Conservation (phyloP, 2,113 vertebrate species). For the Atractosteus spatula region DNA sequence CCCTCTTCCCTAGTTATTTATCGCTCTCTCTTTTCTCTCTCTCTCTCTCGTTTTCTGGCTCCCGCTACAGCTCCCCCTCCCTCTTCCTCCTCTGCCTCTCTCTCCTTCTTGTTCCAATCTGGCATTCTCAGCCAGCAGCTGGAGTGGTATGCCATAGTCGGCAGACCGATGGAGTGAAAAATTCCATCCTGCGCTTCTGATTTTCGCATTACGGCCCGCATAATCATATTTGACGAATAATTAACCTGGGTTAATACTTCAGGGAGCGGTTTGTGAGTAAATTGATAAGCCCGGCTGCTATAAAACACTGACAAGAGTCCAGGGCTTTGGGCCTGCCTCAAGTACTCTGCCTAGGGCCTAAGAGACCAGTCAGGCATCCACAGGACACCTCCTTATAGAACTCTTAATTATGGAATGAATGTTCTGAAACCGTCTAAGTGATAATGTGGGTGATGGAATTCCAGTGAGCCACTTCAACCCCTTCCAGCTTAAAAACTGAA, state of each 20-base stretch:
- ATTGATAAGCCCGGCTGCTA: slow-evolving; percentile 76
- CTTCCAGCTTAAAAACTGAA: slow-evolving; percentile 47
- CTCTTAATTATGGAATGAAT: slow-evolving; percentile 64
- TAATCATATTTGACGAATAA: slow-evolving; percentile 92
- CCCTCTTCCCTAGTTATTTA: slow-evolving; percentile 68
- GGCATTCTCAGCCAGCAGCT: slow-evolving; percentile 65
- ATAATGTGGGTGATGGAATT: slow-evolving; percentile 58
- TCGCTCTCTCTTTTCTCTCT: slow-evolving; percentile 53
- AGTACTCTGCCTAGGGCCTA: slow-evolving; percentile 22
- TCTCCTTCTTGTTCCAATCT: slow-evolving; percentile 49
- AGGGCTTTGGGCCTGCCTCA: slow-evolving; percentile 40
- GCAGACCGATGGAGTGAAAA: slow-evolving; percentile 86
- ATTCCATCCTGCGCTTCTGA: slow-evolving; percentile 81
- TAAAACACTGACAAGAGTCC: slow-evolving; percentile 43
- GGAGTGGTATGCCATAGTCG: slow-evolving; percentile 79
- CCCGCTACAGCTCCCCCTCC: slow-evolving; percentile 27
- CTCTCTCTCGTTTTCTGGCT: slow-evolving; percentile 20
- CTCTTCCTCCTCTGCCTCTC: slow-evolving; percentile 64
- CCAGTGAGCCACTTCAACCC: slow-evolving; percentile 46
- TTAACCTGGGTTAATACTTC: slow-evolving; percentile 84
- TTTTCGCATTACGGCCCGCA: slow-evolving; percentile 81
- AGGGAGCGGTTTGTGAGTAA: slow-evolving; percentile 80
- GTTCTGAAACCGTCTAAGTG: slow-evolving; percentile 40
- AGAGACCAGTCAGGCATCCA: slow-evolving; percentile 37
- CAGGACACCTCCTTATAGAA: slow-evolving; percentile 5